Base-by-base conservation (phyloP, 2,797 vertebrate species). In the Botia kubotai region DNA sequence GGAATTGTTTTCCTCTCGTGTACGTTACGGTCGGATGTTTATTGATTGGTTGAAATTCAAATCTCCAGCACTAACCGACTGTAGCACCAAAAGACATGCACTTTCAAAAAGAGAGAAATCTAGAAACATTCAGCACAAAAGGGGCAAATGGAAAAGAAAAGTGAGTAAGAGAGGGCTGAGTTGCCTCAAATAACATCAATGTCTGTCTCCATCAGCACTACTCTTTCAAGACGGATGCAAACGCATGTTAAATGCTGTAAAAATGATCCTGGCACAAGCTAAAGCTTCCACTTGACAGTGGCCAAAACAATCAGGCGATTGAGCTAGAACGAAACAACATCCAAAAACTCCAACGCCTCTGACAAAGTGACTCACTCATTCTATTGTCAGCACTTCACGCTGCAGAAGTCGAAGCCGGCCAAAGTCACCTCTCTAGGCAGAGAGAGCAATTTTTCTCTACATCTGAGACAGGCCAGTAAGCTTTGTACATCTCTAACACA, bases 301-400 rank as follows among this genome's bases (percentile, higher is more conserved):
- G 39, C 21, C 57, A 13, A 23, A 60, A 60, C 57, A 23, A 33
- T 63, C 60, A 33, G 60, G 26, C 14, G 2, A 5, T 29, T 63
- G 26, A 33, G 14, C 65, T 26, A 23, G 26, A 71, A 55, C 3
- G 12, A 73, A 52, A n/a, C 62, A 73, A 16, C 29, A 48, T 58
- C 76, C 75, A 58, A 36, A 80, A 80, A 60, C 66, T 74, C 46
- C 21, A 52, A 14, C 5, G 16, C 53, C 33, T 79, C 43, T 72
- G 36, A n/a, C 50, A 39, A 16, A 73, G 33, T 77, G 75, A 78
- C 77, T 78, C 78, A 67, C 46, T 72, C 75, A 36, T 70, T 63
- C 69, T n/a, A 36, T n/a, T 21, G 43, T 52, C 43, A 71, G 29
- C 53, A 23, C 48, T 14, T 63, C 11, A 53, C 5, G 48, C 63